Evolutionary conservation across 2,888 invertebrate species (phyloP), one percentile per base, ranked within the genome.

Genomic region (Melipona bicolor): DNA sequence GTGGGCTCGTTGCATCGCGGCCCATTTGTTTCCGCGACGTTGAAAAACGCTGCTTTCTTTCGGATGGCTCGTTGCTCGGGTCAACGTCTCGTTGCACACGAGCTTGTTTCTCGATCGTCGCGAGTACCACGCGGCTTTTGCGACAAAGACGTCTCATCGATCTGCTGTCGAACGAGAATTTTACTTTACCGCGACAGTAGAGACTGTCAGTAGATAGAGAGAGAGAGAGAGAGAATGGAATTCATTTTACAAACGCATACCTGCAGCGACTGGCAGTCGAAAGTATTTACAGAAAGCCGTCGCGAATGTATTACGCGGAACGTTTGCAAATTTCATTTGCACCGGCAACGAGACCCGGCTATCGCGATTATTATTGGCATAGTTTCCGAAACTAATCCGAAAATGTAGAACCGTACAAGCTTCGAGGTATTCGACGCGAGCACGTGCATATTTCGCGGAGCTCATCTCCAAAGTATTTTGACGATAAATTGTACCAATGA

Each of bases 21-120:
- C 78, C 88, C 89, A 91, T 91, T 91, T 90, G 88, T 91, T 91
- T 89, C 79, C 82, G 52, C 76, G 91, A 91, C 91, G 88, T 91
- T 91, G 91, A 91, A 88, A 86, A 91, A 91, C 89, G 89, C 77
- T 74, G 43, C 86, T 89, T 90, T 87, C 89, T 91, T 89, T 87
- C 81, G 73, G 78, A 76, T 74, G 70, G 72, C 52, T 43, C 68
- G 73, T 54, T 64, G 52, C 64, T 69, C 77, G 69, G 43, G 81
- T 90, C 89, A 86, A 88, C 89, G 90, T 85, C 88, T 89, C 83
- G 68, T 32, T 27, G 27, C 27, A 27, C 27, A 1, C 27, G 27
- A 27, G 27, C 27, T 24, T 24, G 27, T 27, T 27, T 27, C 27
- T 27, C 27, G 27, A 1, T 27, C 27, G 27, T 27, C 27, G 27